phyloP scores from a whole-genome alignment of 2,113 vertebrate genomes.

The Varanus komodoensis region DNA sequence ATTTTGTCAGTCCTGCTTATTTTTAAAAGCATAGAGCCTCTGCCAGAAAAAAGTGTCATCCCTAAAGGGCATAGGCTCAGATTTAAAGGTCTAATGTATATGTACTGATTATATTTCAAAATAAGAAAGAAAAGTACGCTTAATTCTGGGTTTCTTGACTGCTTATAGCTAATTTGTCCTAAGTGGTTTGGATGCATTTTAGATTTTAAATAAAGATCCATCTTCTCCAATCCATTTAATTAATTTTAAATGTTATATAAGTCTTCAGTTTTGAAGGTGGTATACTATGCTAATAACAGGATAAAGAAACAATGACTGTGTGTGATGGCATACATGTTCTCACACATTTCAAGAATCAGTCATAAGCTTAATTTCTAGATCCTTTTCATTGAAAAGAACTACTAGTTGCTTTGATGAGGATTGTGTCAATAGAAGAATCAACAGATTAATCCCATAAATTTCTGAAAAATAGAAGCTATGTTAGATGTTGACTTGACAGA shows the following conservation, averaged over 20 bases:
- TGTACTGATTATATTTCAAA: not conserved
- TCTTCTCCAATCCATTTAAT: not conserved
- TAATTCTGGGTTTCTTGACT: not conserved
- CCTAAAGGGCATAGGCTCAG: not conserved
- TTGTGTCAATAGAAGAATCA: not conserved
- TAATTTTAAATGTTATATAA: not conserved
- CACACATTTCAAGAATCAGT: not conserved
- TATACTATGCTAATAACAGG: not conserved
- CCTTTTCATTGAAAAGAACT: accelerated
- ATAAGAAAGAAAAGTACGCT: not conserved
- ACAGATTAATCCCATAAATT: not conserved
- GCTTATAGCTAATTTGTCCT: not conserved
- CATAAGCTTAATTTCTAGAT: not conserved
- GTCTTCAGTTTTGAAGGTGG: not conserved
- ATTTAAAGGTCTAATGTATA: not conserved
- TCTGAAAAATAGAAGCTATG: not conserved
- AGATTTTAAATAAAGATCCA: not conserved
- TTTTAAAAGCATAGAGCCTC: not conserved
- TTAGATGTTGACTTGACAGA: not conserved
- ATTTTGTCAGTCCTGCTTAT: not conserved
- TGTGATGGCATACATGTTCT: not conserved
- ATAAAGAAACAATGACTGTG: not conserved
- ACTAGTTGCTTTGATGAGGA: accelerated
- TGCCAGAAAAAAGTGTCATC: not conserved
- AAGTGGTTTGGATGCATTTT: not conserved